Evolutionary conservation across 2,888 invertebrate species (phyloP).

Genomic region (Pristionchus japonicus): DNA sequence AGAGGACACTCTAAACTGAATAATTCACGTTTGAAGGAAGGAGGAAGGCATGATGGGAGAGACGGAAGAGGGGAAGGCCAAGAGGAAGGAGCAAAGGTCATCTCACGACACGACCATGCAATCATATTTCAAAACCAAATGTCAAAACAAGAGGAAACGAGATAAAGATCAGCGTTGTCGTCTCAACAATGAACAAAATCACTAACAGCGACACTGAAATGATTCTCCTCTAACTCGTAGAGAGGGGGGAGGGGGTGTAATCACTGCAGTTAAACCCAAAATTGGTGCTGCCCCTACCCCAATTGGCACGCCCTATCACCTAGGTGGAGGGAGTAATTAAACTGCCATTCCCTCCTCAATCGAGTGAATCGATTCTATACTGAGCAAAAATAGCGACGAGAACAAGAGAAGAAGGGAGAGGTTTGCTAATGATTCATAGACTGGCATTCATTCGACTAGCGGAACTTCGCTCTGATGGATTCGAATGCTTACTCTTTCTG

Average conservation of each 20-base stretch:
- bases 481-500: not conserved
- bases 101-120: not conserved
- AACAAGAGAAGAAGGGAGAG: not conserved
- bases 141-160: not conserved
- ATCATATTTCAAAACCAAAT: not conserved
- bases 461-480: not conserved
- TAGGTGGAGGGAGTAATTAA: not conserved
- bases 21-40: not conserved
- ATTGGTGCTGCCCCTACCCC: not conserved
- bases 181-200: not conserved
- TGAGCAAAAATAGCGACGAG: not conserved
- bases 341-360: not conserved
- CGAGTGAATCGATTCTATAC: not conserved
- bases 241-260: too few relatives aligned
- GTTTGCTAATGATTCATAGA: not conserved
- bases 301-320: not conserved
- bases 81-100: not conserved
- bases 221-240: not conserved
- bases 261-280: not conserved
- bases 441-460: not conserved
- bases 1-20: constrained; percentile 14
- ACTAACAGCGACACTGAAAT: not conserved
- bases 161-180: not conserved
- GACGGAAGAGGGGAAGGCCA: not conserved
- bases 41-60: not conserved